phyloP scores from a whole-genome alignment of 2,113 vertebrate species.

The Platichthys flesus region DNA sequence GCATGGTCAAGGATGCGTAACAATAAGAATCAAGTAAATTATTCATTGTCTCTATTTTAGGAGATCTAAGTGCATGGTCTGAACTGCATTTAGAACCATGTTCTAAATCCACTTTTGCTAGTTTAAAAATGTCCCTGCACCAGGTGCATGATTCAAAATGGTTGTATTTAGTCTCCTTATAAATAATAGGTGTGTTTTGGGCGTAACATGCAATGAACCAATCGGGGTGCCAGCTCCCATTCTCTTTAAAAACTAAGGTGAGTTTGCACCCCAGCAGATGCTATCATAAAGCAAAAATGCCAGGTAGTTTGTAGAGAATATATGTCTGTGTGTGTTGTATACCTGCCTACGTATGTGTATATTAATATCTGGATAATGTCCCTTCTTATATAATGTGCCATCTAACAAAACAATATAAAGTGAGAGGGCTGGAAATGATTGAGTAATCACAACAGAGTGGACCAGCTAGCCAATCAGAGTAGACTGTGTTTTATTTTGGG shows the following conservation, averaged over 20 bases:
- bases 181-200: background rate
- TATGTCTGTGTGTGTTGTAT: no score
- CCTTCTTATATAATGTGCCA: no score
- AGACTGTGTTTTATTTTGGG: no score
- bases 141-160: background rate
- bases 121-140: background rate
- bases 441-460: no score
- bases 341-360: no score
- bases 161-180: background rate
- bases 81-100: background rate
- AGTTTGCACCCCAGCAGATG: background rate
- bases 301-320: no score
- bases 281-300: no score
- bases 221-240: background rate
- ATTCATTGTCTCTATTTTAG: background rate
- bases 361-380: no score
- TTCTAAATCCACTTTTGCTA: background rate
- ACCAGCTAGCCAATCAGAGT: no score
- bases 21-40: background rate
- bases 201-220: background rate
- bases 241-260: background rate
- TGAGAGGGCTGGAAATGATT: no score
- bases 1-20: background rate
- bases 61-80: background rate
- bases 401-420: no score